Conservation (phyloP, 1,140 invertebrate species). For the Drosophila leontia region DNA sequence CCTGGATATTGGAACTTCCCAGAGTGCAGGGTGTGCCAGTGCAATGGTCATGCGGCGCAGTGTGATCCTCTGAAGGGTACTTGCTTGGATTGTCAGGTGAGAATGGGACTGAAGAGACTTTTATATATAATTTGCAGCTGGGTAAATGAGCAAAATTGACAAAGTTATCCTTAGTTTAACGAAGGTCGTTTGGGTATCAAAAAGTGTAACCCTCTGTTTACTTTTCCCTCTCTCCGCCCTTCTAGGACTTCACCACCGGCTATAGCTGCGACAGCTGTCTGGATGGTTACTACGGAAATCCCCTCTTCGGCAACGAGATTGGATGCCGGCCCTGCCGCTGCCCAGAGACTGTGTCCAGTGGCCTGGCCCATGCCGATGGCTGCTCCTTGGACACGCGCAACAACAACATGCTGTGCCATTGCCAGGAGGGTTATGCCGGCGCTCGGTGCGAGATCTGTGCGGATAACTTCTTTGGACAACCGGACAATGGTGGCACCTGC, state of each 20-base stretch:
- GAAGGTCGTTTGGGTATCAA: too few species aligned
- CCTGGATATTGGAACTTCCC: conserved; percentile 99
- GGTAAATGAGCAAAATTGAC: too few species aligned
- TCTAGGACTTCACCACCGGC: conserved; percentile 93
- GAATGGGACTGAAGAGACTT: too few species aligned
- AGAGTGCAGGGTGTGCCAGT: conserved; percentile 96
- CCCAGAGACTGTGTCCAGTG: conserved; percentile 92
- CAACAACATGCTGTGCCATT: conserved; percentile 97
- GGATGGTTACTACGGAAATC: conserved; percentile 98
- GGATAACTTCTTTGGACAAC: conserved; percentile 98
- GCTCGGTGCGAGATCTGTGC: conserved; percentile 96
- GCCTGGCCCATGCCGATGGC: conserved; percentile 94
- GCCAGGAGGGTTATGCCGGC: conserved; percentile 95
- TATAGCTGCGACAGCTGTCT: conserved; percentile 95
- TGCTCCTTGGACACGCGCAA: conserved; percentile 94
- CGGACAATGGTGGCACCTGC: conserved; percentile 94
- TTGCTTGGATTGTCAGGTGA: conserved; percentile 92
- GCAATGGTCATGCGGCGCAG: conserved; percentile 97
- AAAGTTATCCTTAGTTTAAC: too few species aligned
- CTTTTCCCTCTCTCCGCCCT: neutral
- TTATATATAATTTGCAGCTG: neutral
- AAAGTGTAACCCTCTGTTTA: too few species aligned
- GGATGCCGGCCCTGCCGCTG: conserved; percentile 97
- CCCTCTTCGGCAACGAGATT: conserved; percentile 94
- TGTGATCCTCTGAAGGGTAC: conserved; percentile 97